Conservation (phyloP, 2,888 invertebrate species). For the Ommatoiulus sabulosus region DNA sequence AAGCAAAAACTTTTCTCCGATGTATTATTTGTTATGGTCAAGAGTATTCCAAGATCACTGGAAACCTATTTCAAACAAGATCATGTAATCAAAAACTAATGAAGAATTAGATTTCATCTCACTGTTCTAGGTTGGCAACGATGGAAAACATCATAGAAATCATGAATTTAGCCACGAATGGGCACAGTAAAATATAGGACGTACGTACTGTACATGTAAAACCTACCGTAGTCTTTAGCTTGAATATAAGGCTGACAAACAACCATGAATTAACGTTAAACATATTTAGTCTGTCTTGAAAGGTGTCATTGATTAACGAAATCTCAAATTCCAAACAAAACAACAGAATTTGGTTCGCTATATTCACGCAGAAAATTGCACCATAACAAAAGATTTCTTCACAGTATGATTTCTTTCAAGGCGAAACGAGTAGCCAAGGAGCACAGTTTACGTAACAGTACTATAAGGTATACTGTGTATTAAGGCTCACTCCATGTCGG, state of each 20-base stretch:
- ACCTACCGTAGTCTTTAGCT: neutral
- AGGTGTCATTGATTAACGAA: neutral
- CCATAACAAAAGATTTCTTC: no score
- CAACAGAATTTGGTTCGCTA: neutral
- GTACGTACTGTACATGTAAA: neutral
- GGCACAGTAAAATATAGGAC: neutral
- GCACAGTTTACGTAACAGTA: no score
- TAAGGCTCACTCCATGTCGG: no score
- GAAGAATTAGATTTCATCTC: neutral
- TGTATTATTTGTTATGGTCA: neutral
- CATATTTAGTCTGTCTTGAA: neutral
- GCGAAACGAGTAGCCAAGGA: no score
- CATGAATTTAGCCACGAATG: no score
- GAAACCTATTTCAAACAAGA: neutral
- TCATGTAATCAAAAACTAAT: neutral
- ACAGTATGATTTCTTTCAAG: no score
- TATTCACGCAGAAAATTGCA: no score
- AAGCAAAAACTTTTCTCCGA: constrained; percentile 28
- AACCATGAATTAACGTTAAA: neutral
- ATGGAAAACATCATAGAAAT: neutral
- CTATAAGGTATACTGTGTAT: no score
- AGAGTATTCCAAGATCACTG: neutral
- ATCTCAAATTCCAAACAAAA: neutral
- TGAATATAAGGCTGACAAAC: neutral
- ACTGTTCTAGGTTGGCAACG: neutral